Evolutionary conservation across 1,140 invertebrate genomes (phyloP).

Genomic region (Brachionus sp.): DNA sequence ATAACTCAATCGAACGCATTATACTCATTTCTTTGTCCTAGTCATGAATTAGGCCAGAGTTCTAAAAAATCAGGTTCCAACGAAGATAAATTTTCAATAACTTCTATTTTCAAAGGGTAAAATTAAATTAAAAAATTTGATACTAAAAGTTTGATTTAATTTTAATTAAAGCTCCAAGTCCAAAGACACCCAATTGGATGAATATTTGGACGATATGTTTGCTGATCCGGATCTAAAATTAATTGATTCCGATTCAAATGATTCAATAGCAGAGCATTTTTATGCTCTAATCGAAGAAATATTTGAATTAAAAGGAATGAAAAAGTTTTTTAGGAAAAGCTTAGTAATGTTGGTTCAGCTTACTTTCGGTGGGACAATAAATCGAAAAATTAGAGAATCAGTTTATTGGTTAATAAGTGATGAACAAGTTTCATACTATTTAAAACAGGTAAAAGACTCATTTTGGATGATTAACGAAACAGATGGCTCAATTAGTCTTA

Average conservation of each 20-base stretch:
- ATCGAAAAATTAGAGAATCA: constrained; percentile 80
- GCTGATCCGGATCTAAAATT: constrained; percentile 53
- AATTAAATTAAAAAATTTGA: background rate
- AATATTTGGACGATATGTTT: constrained; percentile 57
- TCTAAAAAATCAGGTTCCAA: constrained; percentile 62
- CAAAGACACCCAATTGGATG: constrained; percentile 48
- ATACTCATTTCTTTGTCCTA: constrained; percentile 81
- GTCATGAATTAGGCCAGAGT: constrained; percentile 57
- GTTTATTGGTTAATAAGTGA: constrained; percentile 81
- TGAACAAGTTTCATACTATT: constrained; percentile 82
- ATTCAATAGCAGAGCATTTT: constrained; percentile 80
- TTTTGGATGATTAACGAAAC: constrained; percentile 80
- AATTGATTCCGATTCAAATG: constrained; percentile 58
- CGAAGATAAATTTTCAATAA: constrained; percentile 70
- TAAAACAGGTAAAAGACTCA: constrained; percentile 74
- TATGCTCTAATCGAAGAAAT: constrained; percentile 79
- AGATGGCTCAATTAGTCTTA: constrained; percentile 60
- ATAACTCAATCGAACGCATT: constrained; percentile 81
- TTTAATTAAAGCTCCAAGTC: constrained; percentile 20
- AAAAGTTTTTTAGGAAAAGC: constrained; percentile 77
- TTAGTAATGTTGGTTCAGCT: constrained; percentile 86
- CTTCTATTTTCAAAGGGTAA: constrained; percentile 78
- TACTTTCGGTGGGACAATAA: constrained; percentile 82
- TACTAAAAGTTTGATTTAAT: background rate
- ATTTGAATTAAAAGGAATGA: constrained; percentile 80